Evolutionary conservation across 2,113 vertebrate genomes (phyloP), one percentile per base, ranked within the genome.

Genomic region (Nanorana parkeri): DNA sequence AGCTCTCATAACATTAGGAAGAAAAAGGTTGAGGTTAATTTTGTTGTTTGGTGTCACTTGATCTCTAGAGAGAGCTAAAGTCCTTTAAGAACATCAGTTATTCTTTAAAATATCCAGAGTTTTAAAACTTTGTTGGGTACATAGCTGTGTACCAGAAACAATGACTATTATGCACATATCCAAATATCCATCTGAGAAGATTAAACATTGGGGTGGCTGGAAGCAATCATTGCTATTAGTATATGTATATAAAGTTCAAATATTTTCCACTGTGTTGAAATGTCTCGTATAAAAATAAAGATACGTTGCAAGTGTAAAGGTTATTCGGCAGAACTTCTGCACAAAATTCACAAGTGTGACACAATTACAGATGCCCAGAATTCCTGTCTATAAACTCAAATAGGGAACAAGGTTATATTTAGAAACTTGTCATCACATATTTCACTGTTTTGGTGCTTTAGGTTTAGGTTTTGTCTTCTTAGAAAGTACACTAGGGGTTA

Each of bases 251-350:
- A 73, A 73, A 73, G 69, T 73, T 73, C 24, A 73, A 52, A 73
- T 73, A 73, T 73, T 73, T 73, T 56, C 52, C 69, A 73, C 24
- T 47, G 29, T 73, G 51, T 28, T 56, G 69, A 32, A 56, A 73
- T 55, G 23, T 15, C 0, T 11, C 11, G 19, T 11, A 7, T 20
- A 51, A 68, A 68, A 52, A 47, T 47, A 54, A 15, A 10, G 68
- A 26, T 47, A 54, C 68, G 54, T 73, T 55, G 47, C 17, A 29
- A 56, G 69, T 55, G 55, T 56, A 73, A 73, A 73, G 69, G 69
- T 73, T 73, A 56, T 56, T 55, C 28, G 54, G 17, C 54, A 5
- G 7, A 73, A 56, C 23, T n/a, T 15, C 0, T 13, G 19, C 19
- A 17, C 69, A 16, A 26, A 19, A 28, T n/a, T 21, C 4, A 41